Evolutionary conservation across 2,113 vertebrate species (phyloP), one percentile per base, ranked within the genome.

Genomic region (Peromyscus polionotus): DNA sequence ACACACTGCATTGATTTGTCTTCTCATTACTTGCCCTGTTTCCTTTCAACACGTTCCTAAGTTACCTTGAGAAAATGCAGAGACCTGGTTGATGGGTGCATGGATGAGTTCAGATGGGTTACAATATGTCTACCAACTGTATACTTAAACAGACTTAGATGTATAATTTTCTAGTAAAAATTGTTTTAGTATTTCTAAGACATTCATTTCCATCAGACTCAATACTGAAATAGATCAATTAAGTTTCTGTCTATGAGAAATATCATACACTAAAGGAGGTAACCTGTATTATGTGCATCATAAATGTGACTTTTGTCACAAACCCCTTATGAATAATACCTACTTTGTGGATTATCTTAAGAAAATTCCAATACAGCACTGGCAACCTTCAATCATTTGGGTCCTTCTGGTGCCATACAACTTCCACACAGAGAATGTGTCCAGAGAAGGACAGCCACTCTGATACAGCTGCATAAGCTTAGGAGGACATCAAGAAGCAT

Each of bases 401-500:
- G 75, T 88, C 57, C 95, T 28, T 88, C 33, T 88, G 4, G 33
- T 24, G 72, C 12, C 17, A 81, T 85, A 26, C n/a, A 85, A 1
- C 3, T 26, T 90, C 42, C 4, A 85, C 45, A 7, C 45, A 88
- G 22, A 83, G 31, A 88, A 39, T 72, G 19, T 75, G 9, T 57
- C 93, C 61, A 90, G 61, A 94, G 54, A 85, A 81, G n/a, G 19
- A 91, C 80, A 83, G 1, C 65, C 42, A 68, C 63, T 84, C 94
- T 65, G 83, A 76, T 51, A 61, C 2, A 76, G 24, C 33, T 72
- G 48, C 48, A 88, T 22, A 90, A 84, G 83, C 22, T 20, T 59
- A 79, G 90, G 75, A 94, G 89, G 92, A 93, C 59, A 63, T 65
- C n/a, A 93, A 90, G n/a, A 22, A 61, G 42, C 59, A 80, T 84